Base-by-base conservation (phyloP, 2,888 invertebrate genomes). In the Holacanthella duospinosa region DNA sequence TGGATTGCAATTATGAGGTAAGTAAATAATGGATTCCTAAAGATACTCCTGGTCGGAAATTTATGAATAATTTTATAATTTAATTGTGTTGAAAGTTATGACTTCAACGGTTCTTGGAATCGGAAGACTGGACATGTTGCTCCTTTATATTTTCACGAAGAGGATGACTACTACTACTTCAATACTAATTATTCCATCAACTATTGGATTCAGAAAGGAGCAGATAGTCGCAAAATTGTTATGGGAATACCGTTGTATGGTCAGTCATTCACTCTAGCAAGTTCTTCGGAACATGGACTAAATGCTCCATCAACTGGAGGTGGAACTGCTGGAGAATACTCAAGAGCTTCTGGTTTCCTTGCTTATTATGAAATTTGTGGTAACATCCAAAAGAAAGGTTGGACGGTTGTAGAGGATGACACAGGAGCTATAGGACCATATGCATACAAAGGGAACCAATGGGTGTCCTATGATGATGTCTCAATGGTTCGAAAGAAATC, bases 1-100 rank as follows among this genome's bases (percentile, higher is more conserved):
- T 92, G 91, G 89, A 88, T 93, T 58, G 88, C 91, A 0, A 89
- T 93, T 0, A 93, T 93, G 93, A 87, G 90, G 0, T 93, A 93
- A 74, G 93, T 93, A 75, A 91, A 86, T 78, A 91, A 92, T 72
- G 68, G 68, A 92, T 74, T 48, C n/a, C 48, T 48, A 21, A 48
- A 36, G 9, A 16, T 16, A 36, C 36, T 36, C n/a, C n/a, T n/a
- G n/a, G n/a, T n/a, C n/a, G n/a, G n/a, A n/a, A n/a, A n/a, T 36
- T 36, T 36, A 36, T 36, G 36, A 36, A 16, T n/a, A n/a, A n/a
- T n/a, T n/a, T n/a, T n/a, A n/a, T n/a, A n/a, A n/a, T n/a, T n/a
- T n/a, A n/a, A n/a, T n/a, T n/a, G n/a, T n/a, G n/a, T n/a, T n/a
- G n/a, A n/a, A n/a, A n/a, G 90, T 0, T 93, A 93, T 74, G 93